A percentile compares a stretch with the other conserved stretches of the same genome.
Conservation (phyloP, 92 coral and sea anemone species). For the Actinostola sp. region DNA sequence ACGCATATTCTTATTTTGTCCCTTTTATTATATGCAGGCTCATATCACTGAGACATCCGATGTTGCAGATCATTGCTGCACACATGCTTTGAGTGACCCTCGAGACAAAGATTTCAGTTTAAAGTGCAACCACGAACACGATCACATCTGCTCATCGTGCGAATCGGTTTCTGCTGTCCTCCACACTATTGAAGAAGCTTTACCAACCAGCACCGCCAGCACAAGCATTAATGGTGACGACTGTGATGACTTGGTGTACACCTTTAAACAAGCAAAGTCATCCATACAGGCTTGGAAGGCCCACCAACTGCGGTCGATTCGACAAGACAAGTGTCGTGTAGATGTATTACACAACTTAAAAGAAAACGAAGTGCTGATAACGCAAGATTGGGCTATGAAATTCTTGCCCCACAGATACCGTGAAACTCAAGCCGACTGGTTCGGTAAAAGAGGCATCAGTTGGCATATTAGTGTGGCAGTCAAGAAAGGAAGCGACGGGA, state of each 20-base stretch:
- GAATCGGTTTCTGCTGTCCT: not conserved
- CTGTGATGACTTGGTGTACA: not conserved
- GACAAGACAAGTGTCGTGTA: not conserved
- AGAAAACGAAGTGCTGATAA: not conserved
- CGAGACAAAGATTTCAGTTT: not conserved
- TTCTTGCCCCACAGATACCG: conserved; percentile 18
- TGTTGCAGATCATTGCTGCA: not conserved
- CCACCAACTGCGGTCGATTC: not conserved
- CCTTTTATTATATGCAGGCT: too few relatives aligned
- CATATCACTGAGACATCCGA: too few relatives aligned
- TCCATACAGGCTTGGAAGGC: not conserved
- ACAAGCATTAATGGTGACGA: not conserved
- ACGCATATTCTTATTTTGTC: too few relatives aligned
- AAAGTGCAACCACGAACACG: not conserved
- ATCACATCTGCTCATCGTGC: not conserved
- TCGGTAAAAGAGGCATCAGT: not conserved
- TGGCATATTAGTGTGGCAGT: not conserved
- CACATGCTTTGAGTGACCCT: not conserved
- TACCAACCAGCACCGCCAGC: not conserved
- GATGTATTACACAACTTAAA: not conserved
- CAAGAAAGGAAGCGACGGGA: not conserved
- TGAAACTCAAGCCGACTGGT: conserved; percentile 24
- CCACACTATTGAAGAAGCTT: not conserved
- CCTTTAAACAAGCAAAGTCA: not conserved
- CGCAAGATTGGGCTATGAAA: conserved; percentile 33